Base-by-base conservation (phyloP, 2,888 invertebrate genomes). In the Nycteola revayana region DNA sequence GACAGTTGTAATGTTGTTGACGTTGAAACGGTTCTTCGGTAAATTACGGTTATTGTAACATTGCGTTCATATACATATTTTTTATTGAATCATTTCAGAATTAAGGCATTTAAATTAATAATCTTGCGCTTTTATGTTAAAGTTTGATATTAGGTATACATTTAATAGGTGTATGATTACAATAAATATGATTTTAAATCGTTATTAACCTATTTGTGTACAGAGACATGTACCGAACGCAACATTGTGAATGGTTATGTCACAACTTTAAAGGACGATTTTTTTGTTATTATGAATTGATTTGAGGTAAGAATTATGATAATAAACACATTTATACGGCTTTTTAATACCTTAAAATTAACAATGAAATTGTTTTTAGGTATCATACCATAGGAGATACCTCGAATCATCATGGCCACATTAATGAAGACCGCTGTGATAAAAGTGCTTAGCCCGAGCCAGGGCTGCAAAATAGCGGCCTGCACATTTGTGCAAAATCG, bases 381-480 rank as follows among this genome's bases (percentile, higher is more conserved):
- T 63, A 62, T 63, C 57, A 30, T 1, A 37, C 18, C 34, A 33
- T 28, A 43, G 27, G 32, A 49, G 60, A 53, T 68, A 66, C 65
- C 65, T 66, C 55, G 24, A 59, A 48, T 48, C 60, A 67, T 48
- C 38, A 87, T 87, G 87, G 71, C 85, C 40, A 75, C 79, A 26
- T 44, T 86, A 29, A 62, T 86, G 24, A 71, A 78, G 60, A 75
- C 78, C 27, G 76, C 81, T 25, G 67, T 85, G 32, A 64, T 80
- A 24, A 86, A 79, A 66, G 66, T 75, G 34, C 57, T 81, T 6
- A 62, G 62, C 41, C 75, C 83, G 9, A 57, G 58, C 28, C 83
- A 84, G 36, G 73, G 78, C 22, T 70, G 77, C 26, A 86, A 85
- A 65, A 76, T 87, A 42, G 80, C 79, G 37, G 81, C 79, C 38